Evolutionary conservation across 2,888 invertebrate genomes (phyloP).

Genomic region (Drosophila melanosoma): DNA sequence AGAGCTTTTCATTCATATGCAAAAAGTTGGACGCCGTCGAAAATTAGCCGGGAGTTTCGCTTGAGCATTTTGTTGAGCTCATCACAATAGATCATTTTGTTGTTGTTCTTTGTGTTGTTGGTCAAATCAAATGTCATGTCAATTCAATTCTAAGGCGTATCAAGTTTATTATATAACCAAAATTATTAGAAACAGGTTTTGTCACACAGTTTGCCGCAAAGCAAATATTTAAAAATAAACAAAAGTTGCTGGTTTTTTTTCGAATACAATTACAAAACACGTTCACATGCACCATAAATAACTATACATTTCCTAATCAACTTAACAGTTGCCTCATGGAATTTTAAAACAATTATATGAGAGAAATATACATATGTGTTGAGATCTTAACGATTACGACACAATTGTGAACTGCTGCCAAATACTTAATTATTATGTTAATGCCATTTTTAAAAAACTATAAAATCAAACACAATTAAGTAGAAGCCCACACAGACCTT

Average conservation of each 20-base stretch:
- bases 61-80: slow-evolving; percentile 58
- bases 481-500: slow-evolving; percentile 44
- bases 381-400: not conserved
- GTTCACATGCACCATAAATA: not conserved
- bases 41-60: slow-evolving; percentile 26
- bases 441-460: not conserved
- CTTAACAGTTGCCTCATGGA: not conserved
- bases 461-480: not conserved
- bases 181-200: slow-evolving; percentile 51
- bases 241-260: slow-evolving; percentile 3
- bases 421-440: not conserved
- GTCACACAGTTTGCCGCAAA: not conserved
- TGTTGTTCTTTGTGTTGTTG: slow-evolving; percentile 16
- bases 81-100: slow-evolving; percentile 32
- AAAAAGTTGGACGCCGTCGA: slow-evolving; percentile 44
- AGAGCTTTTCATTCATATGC: slow-evolving; percentile 75
- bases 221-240: slow-evolving; percentile 14
- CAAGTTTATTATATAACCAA: slow-evolving; percentile 39
- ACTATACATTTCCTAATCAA: not conserved
- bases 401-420: slow-evolving; percentile 2
- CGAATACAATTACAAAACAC: not conserved
- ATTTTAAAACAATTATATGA: not conserved
- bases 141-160: slow-evolving; percentile 43
- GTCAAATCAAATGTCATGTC: slow-evolving; percentile 42
- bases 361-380: not conserved